Percentiles rank a stretch among this genome's conserved stretches.
These are phyloP conservation scores for Erannis defoliaria DNA, from an alignment of 2,888 invertebrate genomes.

Conservation along the genomic window DNA sequence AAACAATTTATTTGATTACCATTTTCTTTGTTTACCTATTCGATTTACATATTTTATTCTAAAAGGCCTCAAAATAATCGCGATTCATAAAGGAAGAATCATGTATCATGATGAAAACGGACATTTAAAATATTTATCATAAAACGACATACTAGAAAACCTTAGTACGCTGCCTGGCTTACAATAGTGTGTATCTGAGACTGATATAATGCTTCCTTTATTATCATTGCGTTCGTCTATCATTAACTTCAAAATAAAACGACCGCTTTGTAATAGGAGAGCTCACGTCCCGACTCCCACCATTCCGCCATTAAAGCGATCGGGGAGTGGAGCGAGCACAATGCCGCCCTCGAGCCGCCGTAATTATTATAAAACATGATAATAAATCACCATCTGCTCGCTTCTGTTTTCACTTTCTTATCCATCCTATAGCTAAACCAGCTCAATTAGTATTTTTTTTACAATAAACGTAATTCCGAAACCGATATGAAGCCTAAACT, in stretches of 20 bases:
- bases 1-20: too few species aligned
- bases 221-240: conserved; percentile 42
- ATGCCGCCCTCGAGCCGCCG: conserved; percentile 66
- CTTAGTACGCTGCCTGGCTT: background rate
- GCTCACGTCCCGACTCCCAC: conserved; percentile 51
- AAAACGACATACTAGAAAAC: background rate
- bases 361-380: conserved; percentile 83
- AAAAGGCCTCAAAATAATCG: too few species aligned
- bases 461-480: too few species aligned
- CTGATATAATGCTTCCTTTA: conserved; percentile 26
- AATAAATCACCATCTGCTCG: conserved; percentile 83
- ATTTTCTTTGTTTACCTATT: too few species aligned
- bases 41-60: too few species aligned
- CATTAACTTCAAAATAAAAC: conserved; percentile 61
- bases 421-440: conserved; percentile 1
- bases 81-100: background rate
- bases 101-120: background rate
- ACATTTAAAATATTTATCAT: too few species aligned
- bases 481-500: too few species aligned
- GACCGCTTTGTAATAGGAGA: conserved; percentile 58
- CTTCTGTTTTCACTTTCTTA: conserved; percentile 76
- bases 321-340: conserved; percentile 55
- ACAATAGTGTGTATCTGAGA: background rate
- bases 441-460: too few species aligned
- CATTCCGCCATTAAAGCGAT: conserved; percentile 56